Base-by-base conservation (phyloP, 2,888 invertebrate species). In the Miltochrista miniata region DNA sequence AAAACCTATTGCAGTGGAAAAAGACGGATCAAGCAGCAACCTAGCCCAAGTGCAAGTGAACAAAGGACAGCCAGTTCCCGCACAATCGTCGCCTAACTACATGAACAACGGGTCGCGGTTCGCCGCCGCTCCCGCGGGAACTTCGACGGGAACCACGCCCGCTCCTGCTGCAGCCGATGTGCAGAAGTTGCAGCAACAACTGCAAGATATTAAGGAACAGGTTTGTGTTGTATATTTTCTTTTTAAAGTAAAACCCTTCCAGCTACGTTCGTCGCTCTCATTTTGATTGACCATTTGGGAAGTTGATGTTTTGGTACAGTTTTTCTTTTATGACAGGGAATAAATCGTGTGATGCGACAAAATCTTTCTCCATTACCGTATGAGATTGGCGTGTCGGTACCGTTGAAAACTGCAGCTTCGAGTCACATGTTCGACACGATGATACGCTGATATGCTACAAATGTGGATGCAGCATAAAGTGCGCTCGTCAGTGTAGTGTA, bases 201-300 rank as follows among this genome's bases (percentile, higher is more conserved):
- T 99, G 57, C 98, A 98, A 85, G 99, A 99, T 81, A 98, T 99
- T 74, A 98, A 98, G 81, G 98, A 99, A 86, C 98, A 98, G 94
- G 98, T 97, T 78, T 34, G 15, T 30, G 29, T 78, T 34, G 15
- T 30, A 40, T 29, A n/a, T 2, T 12, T 1, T 36, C 15, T 15
- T 10, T 14, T 7, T 33, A 31, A 31, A 31, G 18, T 24, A 5
- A 24, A 24, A 24, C 18, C 5, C 18, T 5, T 5, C 2, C 5
- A 24, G 18, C 18, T 4, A 24, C 2, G 18, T 24, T 24, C 3
- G 2, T 24, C n/a, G n/a, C n/a, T n/a, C n/a, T n/a, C n/a, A n/a
- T 24, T 24, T 24, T 24, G 18, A 24, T 5, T 24, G n/a, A n/a
- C n/a, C n/a, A n/a, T n/a, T n/a, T n/a, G n/a, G n/a, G n/a, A n/a